Evolutionary conservation across 2,888 invertebrate species (phyloP), one percentile per base, ranked within the genome.

Genomic region (Cyaniris semiargus): DNA sequence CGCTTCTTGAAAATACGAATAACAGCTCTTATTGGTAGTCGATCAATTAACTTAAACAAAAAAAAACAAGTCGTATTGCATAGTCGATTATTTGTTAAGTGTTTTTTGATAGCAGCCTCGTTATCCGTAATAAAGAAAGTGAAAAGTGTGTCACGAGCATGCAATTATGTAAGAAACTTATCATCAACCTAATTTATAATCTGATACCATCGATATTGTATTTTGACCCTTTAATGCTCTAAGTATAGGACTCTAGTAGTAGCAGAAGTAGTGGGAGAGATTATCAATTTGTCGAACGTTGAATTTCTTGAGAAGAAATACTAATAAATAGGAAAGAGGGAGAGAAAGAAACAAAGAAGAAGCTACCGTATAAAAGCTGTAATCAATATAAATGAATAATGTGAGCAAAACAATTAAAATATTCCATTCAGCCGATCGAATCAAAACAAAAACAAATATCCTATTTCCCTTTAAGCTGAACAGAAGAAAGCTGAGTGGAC

Each of bases 131-230:
- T 72, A 71, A 71, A 72, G 72, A 44, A 72, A 72, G 38, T 21
- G 44, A 21, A 0, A 72, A 72, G 3, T 72, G 23, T 72, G 72
- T 13, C 72, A 71, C 38, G 34, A 34, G 71, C 34, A 38, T 71
- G 38, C 72, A 44, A 21, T 72, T 72, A 72, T 48, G 72, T 72
- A 48, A 48, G 23, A 38, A 66, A 27, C n/a, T 72, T 72, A 72
- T 72, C 72, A 72, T 21, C 44, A 72, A 72, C 72, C 72, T 44
- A 72, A 72, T 72, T 72, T 72, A 72, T 72, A 72, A 72, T 44
- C 72, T 72, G 21, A 15, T 7, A 60, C 60, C 21, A 66, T 23
- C 1, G 27, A 8, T 13, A 23, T 4, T 31, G 27, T 27, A 10
- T 66, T 66, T 4, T n/a, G 18, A 27, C 27, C 15, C 10, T 5